phyloP scores from a whole-genome alignment of 2,797 vertebrate species.

The Chiroxiphia lanceolata region DNA sequence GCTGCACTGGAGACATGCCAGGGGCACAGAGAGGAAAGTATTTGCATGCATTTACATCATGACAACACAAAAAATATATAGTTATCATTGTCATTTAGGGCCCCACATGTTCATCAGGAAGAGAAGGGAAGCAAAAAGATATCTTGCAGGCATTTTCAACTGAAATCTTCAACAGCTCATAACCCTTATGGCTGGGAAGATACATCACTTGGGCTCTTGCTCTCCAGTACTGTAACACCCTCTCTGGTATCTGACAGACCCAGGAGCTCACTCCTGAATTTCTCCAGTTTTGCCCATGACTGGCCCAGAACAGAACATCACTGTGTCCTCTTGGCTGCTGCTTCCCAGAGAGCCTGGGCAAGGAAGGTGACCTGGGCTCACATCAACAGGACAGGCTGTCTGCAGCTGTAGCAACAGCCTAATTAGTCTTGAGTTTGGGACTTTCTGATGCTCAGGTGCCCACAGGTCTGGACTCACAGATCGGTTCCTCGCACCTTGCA shows the following conservation, averaged over 20 bases:
- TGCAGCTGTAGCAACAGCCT: background rate
- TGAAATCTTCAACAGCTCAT: background rate
- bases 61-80: background rate
- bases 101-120: background rate
- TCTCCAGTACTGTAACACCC: background rate
- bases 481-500: background rate
- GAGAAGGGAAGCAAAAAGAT: background rate
- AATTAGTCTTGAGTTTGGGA: background rate
- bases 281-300: background rate
- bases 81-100: background rate
- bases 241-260: background rate
- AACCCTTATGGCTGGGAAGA: background rate
- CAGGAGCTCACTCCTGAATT: background rate
- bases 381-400: background rate
- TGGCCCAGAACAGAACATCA: background rate
- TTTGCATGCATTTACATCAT: background rate
- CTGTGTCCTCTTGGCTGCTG: background rate
- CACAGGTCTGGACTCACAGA: accelerated
- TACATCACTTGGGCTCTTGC: background rate
- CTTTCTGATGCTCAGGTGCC: background rate
- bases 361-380: background rate
- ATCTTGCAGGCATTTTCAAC: background rate
- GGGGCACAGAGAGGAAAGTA: background rate
- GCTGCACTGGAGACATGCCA: background rate
- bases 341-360: background rate